phyloP scores from a whole-genome alignment of 2,797 vertebrate genomes.

The Sebastes variabilis region DNA sequence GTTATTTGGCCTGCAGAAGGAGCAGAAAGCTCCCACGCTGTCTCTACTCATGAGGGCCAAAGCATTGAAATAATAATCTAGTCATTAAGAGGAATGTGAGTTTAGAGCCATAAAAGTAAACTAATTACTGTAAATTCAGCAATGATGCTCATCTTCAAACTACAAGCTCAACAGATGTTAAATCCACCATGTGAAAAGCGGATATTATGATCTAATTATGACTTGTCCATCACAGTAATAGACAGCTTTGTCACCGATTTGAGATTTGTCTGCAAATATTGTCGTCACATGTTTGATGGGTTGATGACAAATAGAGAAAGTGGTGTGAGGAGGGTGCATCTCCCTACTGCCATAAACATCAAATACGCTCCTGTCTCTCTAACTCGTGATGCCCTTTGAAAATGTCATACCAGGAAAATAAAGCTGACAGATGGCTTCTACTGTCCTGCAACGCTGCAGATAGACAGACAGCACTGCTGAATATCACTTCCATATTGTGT shows the following conservation, averaged over 20 bases:
- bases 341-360: constrained; percentile 1
- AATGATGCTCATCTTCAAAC: background rate
- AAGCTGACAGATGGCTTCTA: constrained; percentile 14
- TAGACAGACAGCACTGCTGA: background rate
- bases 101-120: background rate
- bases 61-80: constrained; percentile 20
- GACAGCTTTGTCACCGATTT: background rate
- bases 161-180: background rate
- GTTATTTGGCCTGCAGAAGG: background rate
- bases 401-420: constrained; percentile 20
- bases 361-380: background rate
- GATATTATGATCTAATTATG: background rate
- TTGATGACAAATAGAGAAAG: background rate
- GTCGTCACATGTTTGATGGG: background rate
- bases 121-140: constrained; percentile 9
- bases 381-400: background rate
- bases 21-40: background rate
- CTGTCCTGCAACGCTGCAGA: constrained; percentile 1
- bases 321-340: background rate
- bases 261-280: background rate
- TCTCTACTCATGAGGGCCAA: background rate
- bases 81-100: background rate
- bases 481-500: background rate
- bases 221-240: background rate
- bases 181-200: background rate